A percentile compares a stretch with the other conserved stretches of the same genome.
Evolutionary conservation across 2,797 vertebrate species (phyloP).

Genomic region (Brotogeris chrysoptera): DNA sequence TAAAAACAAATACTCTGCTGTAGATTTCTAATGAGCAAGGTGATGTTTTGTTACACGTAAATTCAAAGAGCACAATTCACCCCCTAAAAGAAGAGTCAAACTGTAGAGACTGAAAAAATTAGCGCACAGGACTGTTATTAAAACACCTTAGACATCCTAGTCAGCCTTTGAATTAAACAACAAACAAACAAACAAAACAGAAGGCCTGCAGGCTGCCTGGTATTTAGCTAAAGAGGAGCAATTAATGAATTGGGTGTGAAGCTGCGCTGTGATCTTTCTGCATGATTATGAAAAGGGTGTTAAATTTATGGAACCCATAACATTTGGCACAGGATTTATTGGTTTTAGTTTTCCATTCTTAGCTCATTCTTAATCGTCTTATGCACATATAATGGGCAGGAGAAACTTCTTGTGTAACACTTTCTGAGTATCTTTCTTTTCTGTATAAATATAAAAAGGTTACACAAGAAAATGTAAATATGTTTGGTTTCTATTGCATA

Average conservation of each 20-base stretch:
- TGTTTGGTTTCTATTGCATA: background rate
- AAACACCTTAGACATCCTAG: background rate
- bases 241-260: slow-evolving; percentile 2
- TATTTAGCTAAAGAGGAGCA: background rate
- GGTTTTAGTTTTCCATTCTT: slow-evolving; percentile 4
- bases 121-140: background rate
- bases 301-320: background rate
- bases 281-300: background rate
- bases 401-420: background rate
- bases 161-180: background rate
- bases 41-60: background rate
- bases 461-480: background rate
- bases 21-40: background rate
- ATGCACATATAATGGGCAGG: background rate
- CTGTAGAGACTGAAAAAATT: background rate
- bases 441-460: background rate
- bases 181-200: background rate
- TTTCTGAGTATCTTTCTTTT: background rate
- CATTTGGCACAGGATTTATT: background rate
- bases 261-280: background rate
- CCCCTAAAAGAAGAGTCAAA: background rate
- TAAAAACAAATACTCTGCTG: slow-evolving; percentile 2
- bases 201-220: background rate
- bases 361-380: background rate
- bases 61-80: background rate